Evolutionary conservation across 2,797 vertebrate genomes (phyloP).

Genomic region (Catamblyrhynchus diadema): DNA sequence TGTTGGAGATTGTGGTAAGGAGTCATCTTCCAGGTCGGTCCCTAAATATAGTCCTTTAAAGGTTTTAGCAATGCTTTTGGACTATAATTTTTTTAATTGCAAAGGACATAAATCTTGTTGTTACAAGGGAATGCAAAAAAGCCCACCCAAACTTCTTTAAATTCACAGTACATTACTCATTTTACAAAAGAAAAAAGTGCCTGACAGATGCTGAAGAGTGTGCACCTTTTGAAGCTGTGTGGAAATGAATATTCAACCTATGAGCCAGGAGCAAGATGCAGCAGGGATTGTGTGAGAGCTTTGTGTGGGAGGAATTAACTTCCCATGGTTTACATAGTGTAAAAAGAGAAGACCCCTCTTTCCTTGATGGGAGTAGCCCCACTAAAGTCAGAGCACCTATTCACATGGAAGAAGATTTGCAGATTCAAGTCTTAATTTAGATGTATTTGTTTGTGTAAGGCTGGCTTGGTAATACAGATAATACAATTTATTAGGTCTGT

Average conservation of each 20-base stretch:
- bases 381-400: background rate
- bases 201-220: background rate
- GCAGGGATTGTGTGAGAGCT: constrained; percentile 6
- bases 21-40: background rate
- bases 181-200: background rate
- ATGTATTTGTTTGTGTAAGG: constrained; percentile 17
- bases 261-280: constrained; percentile 19
- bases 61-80: background rate
- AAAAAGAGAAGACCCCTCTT: constrained; percentile 37
- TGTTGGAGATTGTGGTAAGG: background rate
- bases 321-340: background rate
- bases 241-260: constrained; percentile 11
- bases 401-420: background rate
- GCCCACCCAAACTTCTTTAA: background rate
- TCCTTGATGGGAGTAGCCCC: background rate
- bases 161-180: background rate
- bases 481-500: constrained; percentile 10
- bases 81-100: constrained; percentile 35
- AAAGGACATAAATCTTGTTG: constrained; percentile 4
- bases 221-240: constrained; percentile 5
- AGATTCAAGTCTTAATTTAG: background rate
- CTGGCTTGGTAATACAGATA: background rate
- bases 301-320: constrained; percentile 44
- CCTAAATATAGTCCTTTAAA: constrained; percentile 19
- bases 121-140: constrained; percentile 14